Percentiles rank a stretch among this genome's conserved stretches.
phyloP scores from a whole-genome alignment of 2,797 vertebrate species.

The Enteromius unitaeniatus region DNA sequence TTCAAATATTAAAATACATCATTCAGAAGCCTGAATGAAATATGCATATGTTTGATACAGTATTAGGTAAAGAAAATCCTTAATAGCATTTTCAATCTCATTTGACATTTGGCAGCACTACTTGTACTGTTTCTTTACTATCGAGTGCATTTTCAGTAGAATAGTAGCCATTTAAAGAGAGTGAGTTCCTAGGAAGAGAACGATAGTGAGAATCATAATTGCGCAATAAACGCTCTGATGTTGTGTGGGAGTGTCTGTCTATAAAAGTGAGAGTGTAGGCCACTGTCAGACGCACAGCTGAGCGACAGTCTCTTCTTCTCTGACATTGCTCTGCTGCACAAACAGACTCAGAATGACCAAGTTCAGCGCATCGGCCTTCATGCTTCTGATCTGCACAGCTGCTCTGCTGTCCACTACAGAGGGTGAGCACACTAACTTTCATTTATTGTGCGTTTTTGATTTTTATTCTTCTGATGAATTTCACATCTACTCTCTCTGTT shows the following conservation, averaged over 20 bases:
- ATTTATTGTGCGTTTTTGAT: background rate
- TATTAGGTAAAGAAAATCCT: no score
- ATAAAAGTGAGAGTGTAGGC: conserved; percentile 24
- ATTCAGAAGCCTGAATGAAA: background rate
- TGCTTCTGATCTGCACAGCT: conserved; percentile 10
- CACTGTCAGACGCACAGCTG: background rate
- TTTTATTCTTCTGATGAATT: background rate
- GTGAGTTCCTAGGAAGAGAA: background rate
- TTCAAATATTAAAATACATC: background rate
- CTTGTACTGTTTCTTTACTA: background rate
- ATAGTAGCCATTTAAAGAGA: background rate
- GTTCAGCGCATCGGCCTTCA: background rate
- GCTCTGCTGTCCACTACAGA: conserved; percentile 12
- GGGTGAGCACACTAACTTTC: conserved; percentile 8
- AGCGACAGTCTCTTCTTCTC: background rate
- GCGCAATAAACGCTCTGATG: background rate
- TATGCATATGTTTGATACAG: no score
- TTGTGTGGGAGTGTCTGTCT: background rate
- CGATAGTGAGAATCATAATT: background rate
- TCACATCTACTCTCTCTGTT: background rate
- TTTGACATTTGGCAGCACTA: background rate
- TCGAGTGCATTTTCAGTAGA: background rate
- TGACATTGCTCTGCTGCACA: background rate
- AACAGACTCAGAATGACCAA: background rate
- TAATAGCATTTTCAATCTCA: background rate